These are phyloP conservation scores for Acyrthosiphon pisum DNA, from an alignment of 1,140 invertebrate genomes.

Conservation along the genomic window DNA sequence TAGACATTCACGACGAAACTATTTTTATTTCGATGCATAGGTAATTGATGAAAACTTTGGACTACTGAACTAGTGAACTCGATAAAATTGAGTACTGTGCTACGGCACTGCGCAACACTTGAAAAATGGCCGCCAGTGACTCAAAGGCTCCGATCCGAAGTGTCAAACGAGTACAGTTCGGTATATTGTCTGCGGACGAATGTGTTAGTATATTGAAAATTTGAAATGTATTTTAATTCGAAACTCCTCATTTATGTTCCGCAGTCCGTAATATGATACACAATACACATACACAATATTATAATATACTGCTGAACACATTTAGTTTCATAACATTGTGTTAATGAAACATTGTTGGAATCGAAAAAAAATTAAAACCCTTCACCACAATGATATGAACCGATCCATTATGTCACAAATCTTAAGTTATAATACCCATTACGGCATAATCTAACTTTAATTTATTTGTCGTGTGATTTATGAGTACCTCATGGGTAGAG, in stretches of 20 bases:
- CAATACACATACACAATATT: background rate
- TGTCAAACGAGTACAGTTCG: slow-evolving; percentile 97
- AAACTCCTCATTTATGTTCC: background rate
- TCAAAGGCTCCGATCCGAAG: slow-evolving; percentile 92
- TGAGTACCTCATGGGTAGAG: background rate
- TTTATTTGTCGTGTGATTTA: background rate
- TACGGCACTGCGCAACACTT: slow-evolving; percentile 63
- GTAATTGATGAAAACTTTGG: background rate
- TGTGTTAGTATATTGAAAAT: slow-evolving; percentile 78
- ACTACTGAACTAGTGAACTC: background rate
- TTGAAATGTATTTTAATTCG: slow-evolving; percentile 5
- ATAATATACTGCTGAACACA: background rate
- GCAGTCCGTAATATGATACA: background rate
- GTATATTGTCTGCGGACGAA: slow-evolving; percentile 98
- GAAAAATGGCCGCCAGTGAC: slow-evolving; percentile 66
- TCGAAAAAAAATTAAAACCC: background rate
- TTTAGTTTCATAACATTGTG: background rate
- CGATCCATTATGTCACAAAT: background rate
- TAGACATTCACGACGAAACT: background rate
- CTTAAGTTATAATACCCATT: background rate
- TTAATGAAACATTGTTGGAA: background rate
- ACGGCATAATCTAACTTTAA: background rate
- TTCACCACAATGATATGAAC: background rate
- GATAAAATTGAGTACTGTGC: background rate
- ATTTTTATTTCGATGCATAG: background rate